Percentiles rank a stretch among this genome's conserved stretches.
These are phyloP conservation scores for Coccyzus lansbergi DNA, from an alignment of 2,797 vertebrate species.

Conservation along the genomic window DNA sequence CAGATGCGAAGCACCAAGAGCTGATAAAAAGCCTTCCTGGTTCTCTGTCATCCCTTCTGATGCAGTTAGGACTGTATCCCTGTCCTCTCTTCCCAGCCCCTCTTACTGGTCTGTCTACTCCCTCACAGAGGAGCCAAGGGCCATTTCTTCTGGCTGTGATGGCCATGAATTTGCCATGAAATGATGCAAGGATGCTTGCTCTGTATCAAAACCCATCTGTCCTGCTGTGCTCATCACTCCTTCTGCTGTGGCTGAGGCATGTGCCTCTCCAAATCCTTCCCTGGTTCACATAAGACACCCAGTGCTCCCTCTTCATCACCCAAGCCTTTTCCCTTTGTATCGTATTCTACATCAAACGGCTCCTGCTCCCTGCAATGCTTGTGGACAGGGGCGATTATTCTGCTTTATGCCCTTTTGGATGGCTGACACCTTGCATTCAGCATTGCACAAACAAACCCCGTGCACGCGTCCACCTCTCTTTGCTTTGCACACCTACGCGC, in stretches of 20 bases:
- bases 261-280: not conserved
- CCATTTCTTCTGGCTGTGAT: fast-evolving
- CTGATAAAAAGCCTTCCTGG: not conserved
- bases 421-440: not conserved
- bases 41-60: not conserved
- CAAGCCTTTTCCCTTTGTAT: not conserved
- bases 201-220: not conserved
- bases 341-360: fast-evolving
- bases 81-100: not conserved
- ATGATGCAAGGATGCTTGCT: not conserved
- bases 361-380: not conserved
- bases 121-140: fast-evolving
- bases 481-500: not conserved
- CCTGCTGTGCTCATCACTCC: not conserved
- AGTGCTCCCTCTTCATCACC: not conserved
- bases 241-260: not conserved
- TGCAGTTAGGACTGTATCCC: not conserved
- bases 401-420: not conserved
- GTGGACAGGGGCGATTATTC: not conserved
- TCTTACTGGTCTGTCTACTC: not conserved
- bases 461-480: not conserved
- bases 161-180: fast-evolving
- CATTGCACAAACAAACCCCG: not conserved
- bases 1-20: not conserved
- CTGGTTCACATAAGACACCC: no score